Conservation (phyloP, 92 coral and sea anemone species). For the Anthopleura xanthogrammica region DNA sequence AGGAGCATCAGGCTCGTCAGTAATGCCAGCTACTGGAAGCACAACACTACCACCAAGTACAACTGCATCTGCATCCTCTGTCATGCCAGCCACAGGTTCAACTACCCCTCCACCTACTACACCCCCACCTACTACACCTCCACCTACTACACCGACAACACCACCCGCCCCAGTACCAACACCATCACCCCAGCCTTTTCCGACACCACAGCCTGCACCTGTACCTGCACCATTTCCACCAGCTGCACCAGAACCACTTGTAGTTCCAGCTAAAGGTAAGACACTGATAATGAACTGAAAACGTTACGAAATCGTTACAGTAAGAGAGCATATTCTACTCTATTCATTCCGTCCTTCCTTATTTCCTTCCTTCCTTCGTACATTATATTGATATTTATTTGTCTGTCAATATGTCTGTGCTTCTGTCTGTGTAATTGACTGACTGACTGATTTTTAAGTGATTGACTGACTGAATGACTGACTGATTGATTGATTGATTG, state of each 20-base stretch:
- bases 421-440: too few relatives aligned
- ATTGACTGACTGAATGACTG: too few relatives aligned
- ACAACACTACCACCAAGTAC: constrained; percentile 1
- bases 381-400: too few relatives aligned
- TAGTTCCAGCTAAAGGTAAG: background rate
- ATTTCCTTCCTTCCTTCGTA: too few relatives aligned
- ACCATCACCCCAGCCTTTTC: background rate
- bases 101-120: constrained; percentile 11
- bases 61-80: background rate
- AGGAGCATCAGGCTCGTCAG: background rate
- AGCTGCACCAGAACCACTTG: background rate
- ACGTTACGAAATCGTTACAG: too few relatives aligned
- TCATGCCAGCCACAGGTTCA: background rate
- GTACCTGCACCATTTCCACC: background rate
- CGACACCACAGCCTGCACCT: background rate
- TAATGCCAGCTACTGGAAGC: background rate
- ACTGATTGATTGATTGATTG: background rate
- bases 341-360: too few relatives aligned
- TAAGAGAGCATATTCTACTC: too few relatives aligned
- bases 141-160: background rate
- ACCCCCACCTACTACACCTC: background rate
- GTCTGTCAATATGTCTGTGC: too few relatives aligned
- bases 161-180: background rate
- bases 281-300: background rate
- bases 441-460: too few relatives aligned